A percentile compares a stretch with the other conserved stretches of the same genome.
phyloP scores from a whole-genome alignment of 2,888 invertebrate species.

The Cataglyphis cursor region DNA sequence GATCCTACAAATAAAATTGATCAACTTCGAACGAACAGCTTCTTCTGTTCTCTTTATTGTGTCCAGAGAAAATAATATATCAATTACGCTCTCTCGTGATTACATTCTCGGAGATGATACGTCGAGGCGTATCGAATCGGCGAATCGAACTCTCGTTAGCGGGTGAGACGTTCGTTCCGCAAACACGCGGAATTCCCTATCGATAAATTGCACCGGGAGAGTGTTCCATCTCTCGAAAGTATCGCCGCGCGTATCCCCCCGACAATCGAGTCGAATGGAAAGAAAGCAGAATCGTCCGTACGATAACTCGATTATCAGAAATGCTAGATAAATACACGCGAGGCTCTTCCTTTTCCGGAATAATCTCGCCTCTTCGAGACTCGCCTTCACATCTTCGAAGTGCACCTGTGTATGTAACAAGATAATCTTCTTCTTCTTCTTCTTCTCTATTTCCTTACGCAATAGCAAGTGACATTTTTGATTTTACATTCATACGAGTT shows the following conservation, averaged over 20 bases:
- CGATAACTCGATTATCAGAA: slow-evolving; percentile 82
- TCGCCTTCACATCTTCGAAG: background rate
- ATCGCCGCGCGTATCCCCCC: slow-evolving; percentile 60
- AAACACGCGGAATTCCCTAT: slow-evolving; percentile 66
- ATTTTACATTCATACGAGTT: background rate
- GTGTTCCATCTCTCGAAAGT: slow-evolving; percentile 69
- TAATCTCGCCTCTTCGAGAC: background rate
- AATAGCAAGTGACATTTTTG: background rate
- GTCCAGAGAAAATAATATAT: slow-evolving; percentile 47
- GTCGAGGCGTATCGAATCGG: slow-evolving; percentile 16
- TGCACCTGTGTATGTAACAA: background rate
- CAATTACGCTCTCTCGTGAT: slow-evolving; percentile 46
- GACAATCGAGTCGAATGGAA: slow-evolving; percentile 82
- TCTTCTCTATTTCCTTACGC: background rate
- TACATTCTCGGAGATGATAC: slow-evolving; percentile 46
- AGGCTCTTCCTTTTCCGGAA: slow-evolving; percentile 61
- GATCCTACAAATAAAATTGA: background rate
- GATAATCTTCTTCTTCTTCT: background rate
- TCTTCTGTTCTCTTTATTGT: slow-evolving; percentile 37
- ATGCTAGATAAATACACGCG: slow-evolving; percentile 81
- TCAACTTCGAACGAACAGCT: background rate
- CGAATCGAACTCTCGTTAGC: slow-evolving; percentile 41
- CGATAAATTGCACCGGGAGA: slow-evolving; percentile 73
- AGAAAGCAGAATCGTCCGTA: slow-evolving; percentile 82
- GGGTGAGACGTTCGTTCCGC: slow-evolving; percentile 62